These are phyloP conservation scores for Aurelia aurita DNA, from an alignment of 30 jellyfish, hydroid and myxozoan species.

Conservation along the genomic window DNA sequence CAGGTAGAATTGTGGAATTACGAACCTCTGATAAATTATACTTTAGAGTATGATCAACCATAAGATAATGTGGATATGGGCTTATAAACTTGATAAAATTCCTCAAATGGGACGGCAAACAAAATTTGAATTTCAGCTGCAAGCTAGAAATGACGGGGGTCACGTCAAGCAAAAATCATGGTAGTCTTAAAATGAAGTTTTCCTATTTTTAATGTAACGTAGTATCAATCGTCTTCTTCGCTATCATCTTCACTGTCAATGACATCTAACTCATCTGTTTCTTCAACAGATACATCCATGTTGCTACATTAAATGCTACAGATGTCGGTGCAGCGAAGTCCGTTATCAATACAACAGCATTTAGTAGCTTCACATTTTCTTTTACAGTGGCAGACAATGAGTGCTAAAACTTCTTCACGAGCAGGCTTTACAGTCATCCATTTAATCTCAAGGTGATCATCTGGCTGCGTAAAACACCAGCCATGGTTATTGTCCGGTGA, in stretches of 20 bases:
- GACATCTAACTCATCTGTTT: too few species aligned
- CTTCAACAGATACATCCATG: slow-evolving; percentile 28
- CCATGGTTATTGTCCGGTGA: slow-evolving; percentile 39
- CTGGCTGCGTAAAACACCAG: slow-evolving; percentile 34
- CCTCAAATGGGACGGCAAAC: too few species aligned
- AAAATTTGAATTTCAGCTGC: too few species aligned
- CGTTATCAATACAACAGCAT: slow-evolving; percentile 43
- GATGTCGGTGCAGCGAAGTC: slow-evolving; percentile 38
- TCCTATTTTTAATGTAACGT: slow-evolving; percentile 4
- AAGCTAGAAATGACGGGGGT: too few species aligned
- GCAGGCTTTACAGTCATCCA: slow-evolving; percentile 68
- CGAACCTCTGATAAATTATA: too few species aligned
- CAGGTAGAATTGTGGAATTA: too few species aligned
- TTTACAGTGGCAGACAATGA: slow-evolving; percentile 32
- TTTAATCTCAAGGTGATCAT: slow-evolving; percentile 14
- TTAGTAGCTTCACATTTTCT: slow-evolving; percentile 32
- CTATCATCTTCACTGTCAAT: slow-evolving; percentile 23
- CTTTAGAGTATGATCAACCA: too few species aligned
- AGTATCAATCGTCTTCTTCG: slow-evolving; percentile 15
- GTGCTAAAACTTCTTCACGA: slow-evolving; percentile 48
- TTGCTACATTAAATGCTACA: slow-evolving; percentile 37
- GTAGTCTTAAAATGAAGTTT: slow-evolving; percentile 34
- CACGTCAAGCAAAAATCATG: too few species aligned
- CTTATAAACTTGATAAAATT: too few species aligned
- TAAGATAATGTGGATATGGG: too few species aligned